Conservation (phyloP, 1,140 invertebrate species). For the Proctacanthus coquilletti region DNA sequence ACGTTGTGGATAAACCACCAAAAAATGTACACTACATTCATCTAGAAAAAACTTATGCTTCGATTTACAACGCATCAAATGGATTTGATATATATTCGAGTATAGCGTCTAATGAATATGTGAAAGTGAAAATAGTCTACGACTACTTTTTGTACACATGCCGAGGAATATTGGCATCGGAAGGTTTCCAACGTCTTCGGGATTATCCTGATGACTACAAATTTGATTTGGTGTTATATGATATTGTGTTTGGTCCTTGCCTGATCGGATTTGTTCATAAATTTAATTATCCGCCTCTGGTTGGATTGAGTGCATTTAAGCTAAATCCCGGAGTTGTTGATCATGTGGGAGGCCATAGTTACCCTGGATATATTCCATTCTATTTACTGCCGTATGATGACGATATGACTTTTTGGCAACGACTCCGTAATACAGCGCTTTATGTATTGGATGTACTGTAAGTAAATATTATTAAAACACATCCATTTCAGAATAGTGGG, state of each 20-base stretch:
- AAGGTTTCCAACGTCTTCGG: background rate
- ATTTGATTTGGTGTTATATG: constrained; percentile 18
- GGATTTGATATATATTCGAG: background rate
- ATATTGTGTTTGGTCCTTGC: constrained; percentile 15
- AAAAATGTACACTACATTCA: constrained; percentile 5
- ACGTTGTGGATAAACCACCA: background rate
- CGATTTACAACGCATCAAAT: background rate
- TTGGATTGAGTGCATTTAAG: constrained; percentile 17
- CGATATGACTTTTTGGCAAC: constrained; percentile 16
- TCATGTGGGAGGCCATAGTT: constrained; percentile 13
- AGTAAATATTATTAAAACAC: constrained; percentile 9
- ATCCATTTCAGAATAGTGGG: too few species aligned
- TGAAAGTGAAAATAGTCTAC: constrained; percentile 12
- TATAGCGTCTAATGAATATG: constrained; percentile 1
- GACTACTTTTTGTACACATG: constrained; percentile 13
- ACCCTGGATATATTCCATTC: constrained; percentile 13
- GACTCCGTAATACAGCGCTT: constrained; percentile 19
- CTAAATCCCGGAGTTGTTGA: constrained; percentile 9
- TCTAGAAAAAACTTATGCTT: constrained; percentile 3
- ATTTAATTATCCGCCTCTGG: constrained; percentile 7
- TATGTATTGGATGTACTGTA: constrained; percentile 12
- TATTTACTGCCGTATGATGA: constrained; percentile 8
- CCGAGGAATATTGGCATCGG: constrained; percentile 3
- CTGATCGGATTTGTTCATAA: constrained; percentile 7
- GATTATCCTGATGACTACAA: background rate